These are phyloP conservation scores for Odocoileus virginianus DNA, from an alignment of 2,113 vertebrate genomes.

Conservation along the genomic window DNA sequence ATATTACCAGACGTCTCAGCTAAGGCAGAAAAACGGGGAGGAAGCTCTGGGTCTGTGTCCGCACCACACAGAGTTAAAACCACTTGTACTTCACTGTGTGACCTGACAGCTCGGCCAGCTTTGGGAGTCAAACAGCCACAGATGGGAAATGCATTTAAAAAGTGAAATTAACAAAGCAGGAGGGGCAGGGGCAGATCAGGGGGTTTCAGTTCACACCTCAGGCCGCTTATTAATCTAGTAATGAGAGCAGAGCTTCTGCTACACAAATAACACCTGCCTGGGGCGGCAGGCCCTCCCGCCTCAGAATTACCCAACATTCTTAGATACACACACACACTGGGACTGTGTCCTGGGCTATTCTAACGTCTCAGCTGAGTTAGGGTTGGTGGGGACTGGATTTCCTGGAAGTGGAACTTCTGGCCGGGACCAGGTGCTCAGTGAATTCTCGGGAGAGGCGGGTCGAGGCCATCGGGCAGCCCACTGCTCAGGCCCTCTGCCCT, in stretches of 20 bases:
- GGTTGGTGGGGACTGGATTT: background rate
- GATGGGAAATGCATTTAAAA: background rate
- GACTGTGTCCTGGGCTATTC: background rate
- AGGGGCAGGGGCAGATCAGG: background rate
- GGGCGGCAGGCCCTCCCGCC: background rate
- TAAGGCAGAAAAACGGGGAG: accelerated
- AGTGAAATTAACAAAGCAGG: background rate
- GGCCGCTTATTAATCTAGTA: background rate
- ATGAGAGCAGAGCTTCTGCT: background rate
- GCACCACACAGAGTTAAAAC: background rate
- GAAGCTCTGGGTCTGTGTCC: background rate
- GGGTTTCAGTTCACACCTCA: background rate
- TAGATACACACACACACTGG: background rate
- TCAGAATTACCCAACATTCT: background rate
- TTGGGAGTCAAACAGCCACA: background rate
- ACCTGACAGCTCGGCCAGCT: background rate
- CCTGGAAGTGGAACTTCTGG: background rate
- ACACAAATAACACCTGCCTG: background rate
- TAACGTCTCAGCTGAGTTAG: background rate
- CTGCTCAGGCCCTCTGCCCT: background rate
- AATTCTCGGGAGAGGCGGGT: background rate
- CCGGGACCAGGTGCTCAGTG: background rate
- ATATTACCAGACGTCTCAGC: background rate
- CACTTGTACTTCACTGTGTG: background rate
- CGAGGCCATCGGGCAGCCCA: background rate